These are phyloP conservation scores for Xiphophorus birchmanni DNA, from an alignment of 2,797 vertebrate species.

Conservation along the genomic window DNA sequence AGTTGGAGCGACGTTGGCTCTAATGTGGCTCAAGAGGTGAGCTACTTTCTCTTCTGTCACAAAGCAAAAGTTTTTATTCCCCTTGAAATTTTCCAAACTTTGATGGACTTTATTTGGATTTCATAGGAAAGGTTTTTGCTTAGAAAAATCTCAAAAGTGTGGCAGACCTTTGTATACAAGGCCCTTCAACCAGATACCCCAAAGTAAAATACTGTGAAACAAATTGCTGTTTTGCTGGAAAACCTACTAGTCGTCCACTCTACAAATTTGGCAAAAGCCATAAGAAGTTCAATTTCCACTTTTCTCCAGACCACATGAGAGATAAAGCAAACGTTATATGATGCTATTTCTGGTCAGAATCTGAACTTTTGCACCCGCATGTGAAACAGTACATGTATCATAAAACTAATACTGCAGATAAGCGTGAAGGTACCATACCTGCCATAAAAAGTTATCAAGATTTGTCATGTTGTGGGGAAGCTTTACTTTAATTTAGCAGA, in stretches of 20 bases:
- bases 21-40: slow-evolving; percentile 99
- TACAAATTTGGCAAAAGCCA: neutral
- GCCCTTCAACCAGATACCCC: neutral
- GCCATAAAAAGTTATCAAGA: neutral
- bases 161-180: neutral
- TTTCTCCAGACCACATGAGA: neutral
- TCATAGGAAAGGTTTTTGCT: neutral
- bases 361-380: neutral
- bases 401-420: neutral
- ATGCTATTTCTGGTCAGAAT: neutral
- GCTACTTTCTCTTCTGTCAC: neutral
- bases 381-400: neutral
- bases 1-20: slow-evolving; percentile 89
- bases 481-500: neutral
- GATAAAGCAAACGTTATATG: neutral
- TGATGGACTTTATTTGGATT: neutral
- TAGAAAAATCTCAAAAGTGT: neutral
- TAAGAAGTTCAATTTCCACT: neutral
- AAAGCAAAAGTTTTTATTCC: neutral
- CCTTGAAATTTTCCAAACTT: neutral
- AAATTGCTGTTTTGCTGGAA: neutral
- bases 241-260: neutral
- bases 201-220: neutral
- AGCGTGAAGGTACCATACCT: neutral
- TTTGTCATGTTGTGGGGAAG: neutral